Evolutionary conservation across 2,113 vertebrate species (phyloP), one percentile per base, ranked within the genome.

Genomic region (Dasyprocta punctata): DNA sequence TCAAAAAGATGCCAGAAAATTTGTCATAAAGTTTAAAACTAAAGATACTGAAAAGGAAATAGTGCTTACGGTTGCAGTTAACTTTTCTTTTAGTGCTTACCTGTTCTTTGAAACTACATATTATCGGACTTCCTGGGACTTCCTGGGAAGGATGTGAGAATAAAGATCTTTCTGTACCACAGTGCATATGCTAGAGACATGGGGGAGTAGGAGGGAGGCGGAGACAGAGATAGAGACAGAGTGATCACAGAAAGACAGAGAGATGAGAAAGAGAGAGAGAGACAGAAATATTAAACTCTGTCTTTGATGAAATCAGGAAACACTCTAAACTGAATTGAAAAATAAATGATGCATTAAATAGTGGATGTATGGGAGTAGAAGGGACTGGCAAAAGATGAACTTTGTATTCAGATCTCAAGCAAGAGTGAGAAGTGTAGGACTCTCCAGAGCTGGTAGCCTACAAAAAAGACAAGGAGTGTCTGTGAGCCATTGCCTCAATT

Each of bases 21-120:
- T 93, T 69, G 54, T 85, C 69, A 61, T 90, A 93, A 95, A 97
- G 94, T 89, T 65, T 92, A 58, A n/a, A 84, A 44, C 69, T 75
- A 92, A 94, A 33, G 22, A 88, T 54, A 65, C 12, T 88, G 47
- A 49, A 63, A 92, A 77, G 4, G 67, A 82, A 54, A 82, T 94
- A 92, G 0, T 58, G 19, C 93, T 90, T 86, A 47, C 41, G 16
- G 54, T 58, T 94, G 19, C 60, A 81, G 28, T 92, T 95, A 80
- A 58, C 67, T 97, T 96, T 87, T 83, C 44, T 88, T 96, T 93
- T 67, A 56, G 52, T 71, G 49, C 61, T 92, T 89, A 58, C 36
- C 24, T 88, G 41, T 93, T 94, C 58, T 92, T 54, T 89, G 47
- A 94, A 83, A 97, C 86, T 85, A 92, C 83, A 86, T 75, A 84